Evolutionary conservation across 1,140 invertebrate genomes (phyloP), one percentile per base, ranked within the genome.

Genomic region (Saccostrea cuccullata): DNA sequence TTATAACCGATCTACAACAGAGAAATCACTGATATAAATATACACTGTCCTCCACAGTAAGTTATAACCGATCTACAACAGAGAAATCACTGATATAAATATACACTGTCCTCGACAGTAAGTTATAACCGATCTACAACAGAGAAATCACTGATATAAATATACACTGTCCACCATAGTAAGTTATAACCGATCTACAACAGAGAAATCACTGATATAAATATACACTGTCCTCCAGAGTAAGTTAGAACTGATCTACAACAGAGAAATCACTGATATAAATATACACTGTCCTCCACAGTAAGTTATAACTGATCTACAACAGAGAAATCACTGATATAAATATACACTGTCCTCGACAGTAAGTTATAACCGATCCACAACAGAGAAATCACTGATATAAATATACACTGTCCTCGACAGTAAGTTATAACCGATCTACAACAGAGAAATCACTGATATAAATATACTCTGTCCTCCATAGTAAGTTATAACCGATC

Each of bases 361-460:
- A 95, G 88, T 55, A 95, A 84, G 83, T 94, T 95, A 85, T 95
- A 95, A 23, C 93, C 91, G 87, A 95, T 91, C 94, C 94, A 86
- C 30, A 90, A 86, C 55, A n/a, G n/a, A n/a, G n/a, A n/a, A n/a
- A n/a, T n/a, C n/a, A n/a, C n/a, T n/a, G n/a, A n/a, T n/a, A n/a
- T n/a, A n/a, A n/a, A n/a, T n/a, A n/a, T n/a, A n/a, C 17, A 91
- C 88, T 30, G 93, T 93, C 30, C 94, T 88, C 93, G 93, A 94
- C 36, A 95, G 88, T 55, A 95, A 84, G 83, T 94, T 95, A 85
- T 95, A 95, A 23, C 93, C 91, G 87, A 95, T 91, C 94, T 95
- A 86, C 30, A 90, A 86, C 55, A n/a, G n/a, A n/a, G n/a, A n/a
- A n/a, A n/a, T n/a, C n/a, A n/a, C n/a, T n/a, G n/a, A n/a, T n/a